A percentile compares a stretch with the other conserved stretches of the same genome.
Evolutionary conservation across 2,113 vertebrate species (phyloP).

Genomic region (Proterorhinus semilunaris): DNA sequence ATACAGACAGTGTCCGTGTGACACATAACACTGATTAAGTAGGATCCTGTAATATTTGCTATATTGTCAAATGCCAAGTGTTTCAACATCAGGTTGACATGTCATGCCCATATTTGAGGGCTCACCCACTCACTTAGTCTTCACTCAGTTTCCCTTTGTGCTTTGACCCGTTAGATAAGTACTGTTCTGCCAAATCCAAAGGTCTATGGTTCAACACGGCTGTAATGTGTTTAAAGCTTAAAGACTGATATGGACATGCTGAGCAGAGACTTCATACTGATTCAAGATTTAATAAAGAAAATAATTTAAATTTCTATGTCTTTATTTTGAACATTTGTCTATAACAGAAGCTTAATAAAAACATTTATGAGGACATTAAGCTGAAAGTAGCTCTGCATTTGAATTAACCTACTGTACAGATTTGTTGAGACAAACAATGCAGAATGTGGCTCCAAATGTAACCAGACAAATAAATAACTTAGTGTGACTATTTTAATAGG

Average conservation of each 20-base stretch:
- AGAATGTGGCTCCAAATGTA: too few relatives aligned
- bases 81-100: constrained; percentile 1
- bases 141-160: constrained; percentile 5
- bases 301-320: too few relatives aligned
- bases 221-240: background rate
- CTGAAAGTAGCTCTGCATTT: too few relatives aligned
- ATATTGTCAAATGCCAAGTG: background rate
- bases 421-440: too few relatives aligned
- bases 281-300: background rate
- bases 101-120: background rate
- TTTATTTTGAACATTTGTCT: too few relatives aligned
- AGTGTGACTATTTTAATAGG: too few relatives aligned
- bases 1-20: background rate
- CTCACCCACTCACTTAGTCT: constrained; percentile 11
- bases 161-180: constrained; percentile 63
- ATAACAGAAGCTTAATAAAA: too few relatives aligned
- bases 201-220: constrained; percentile 39
- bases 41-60: background rate
- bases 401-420: too few relatives aligned
- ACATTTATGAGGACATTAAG: too few relatives aligned
- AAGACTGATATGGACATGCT: background rate
- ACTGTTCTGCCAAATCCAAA: constrained; percentile 51
- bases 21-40: background rate
- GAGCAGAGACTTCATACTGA: constrained; percentile 15
- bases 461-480: too few relatives aligned